These are phyloP conservation scores for Centrocercus urophasianus DNA, from an alignment of 2,113 vertebrate species.

Conservation along the genomic window DNA sequence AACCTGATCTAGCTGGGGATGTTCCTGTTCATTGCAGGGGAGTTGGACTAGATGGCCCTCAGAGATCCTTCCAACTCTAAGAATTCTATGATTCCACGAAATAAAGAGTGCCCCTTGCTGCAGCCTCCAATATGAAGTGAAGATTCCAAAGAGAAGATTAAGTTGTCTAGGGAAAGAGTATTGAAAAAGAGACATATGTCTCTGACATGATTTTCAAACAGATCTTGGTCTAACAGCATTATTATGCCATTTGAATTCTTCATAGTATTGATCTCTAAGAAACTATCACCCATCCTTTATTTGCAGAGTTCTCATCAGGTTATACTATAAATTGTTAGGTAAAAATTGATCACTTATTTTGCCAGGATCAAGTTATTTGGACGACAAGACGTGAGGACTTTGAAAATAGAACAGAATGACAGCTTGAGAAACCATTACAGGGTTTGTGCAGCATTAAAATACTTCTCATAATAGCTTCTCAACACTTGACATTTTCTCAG, in stretches of 20 bases:
- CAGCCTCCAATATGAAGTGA: not conserved
- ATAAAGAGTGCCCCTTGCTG: not conserved
- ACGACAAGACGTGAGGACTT: not conserved
- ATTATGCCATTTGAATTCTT: not conserved
- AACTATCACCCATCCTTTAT: not conserved
- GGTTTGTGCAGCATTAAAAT: slow-evolving; percentile 15
- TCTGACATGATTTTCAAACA: not conserved
- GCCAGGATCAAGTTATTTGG: not conserved
- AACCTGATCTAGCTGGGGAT: too few relatives aligned
- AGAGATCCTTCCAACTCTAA: too few relatives aligned
- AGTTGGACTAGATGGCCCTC: too few relatives aligned
- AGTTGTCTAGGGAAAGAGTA: not conserved
- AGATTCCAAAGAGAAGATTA: not conserved
- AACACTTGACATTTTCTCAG: slow-evolving; percentile 54
- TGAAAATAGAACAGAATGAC: not conserved
- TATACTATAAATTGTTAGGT: not conserved
- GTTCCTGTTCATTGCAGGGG: too few relatives aligned
- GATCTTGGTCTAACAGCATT: not conserved
- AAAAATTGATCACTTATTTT: slow-evolving; percentile 1
- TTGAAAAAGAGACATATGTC: not conserved
- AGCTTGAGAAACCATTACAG: slow-evolving; percentile 1
- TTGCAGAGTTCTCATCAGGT: not conserved
- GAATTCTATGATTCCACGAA: too few relatives aligned
- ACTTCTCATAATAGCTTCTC: slow-evolving; percentile 27
- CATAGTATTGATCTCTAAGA: not conserved